Percentiles rank a stretch among this genome's conserved stretches.
Evolutionary conservation across 2,888 invertebrate genomes (phyloP).

Genomic region (Ryuthela nishihirai): DNA sequence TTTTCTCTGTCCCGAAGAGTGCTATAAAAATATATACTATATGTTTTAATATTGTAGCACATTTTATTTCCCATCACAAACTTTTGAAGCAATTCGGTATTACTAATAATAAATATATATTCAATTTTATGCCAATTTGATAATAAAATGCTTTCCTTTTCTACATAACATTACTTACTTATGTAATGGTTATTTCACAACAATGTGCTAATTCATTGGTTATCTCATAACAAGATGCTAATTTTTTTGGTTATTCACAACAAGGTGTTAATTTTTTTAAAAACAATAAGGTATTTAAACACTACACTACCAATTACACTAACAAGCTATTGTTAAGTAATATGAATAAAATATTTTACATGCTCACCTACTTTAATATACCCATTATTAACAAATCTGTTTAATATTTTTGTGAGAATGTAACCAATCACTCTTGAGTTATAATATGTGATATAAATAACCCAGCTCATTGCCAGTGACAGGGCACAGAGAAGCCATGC

Average conservation of each 20-base stretch:
- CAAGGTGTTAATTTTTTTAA: neutral
- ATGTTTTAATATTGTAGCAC: no score
- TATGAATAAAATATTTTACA: neutral
- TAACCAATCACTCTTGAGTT: conserved; percentile 88
- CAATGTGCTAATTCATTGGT: neutral
- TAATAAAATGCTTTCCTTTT: conserved; percentile 14
- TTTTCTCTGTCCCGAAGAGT: no score
- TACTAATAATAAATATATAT: neutral
- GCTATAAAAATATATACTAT: no score
- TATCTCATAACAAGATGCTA: neutral
- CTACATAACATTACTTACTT: neutral
- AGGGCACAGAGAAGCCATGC: conserved; percentile 73
- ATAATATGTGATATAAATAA: conserved; percentile 91
- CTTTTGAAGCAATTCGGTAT: neutral
- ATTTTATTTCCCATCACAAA: no score
- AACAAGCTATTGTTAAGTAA: neutral
- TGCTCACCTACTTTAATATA: conserved; percentile 70
- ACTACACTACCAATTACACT: conserved; percentile 54
- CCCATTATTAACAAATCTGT: conserved; percentile 79
- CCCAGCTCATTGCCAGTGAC: conserved; percentile 79
- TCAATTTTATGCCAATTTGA: conserved; percentile 3
- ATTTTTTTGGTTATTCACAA: neutral
- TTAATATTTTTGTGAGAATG: conserved; percentile 80
- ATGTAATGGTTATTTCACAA: no score
- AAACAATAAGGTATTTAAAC: neutral